Base-by-base conservation (phyloP, 2,113 vertebrate genomes). In the Callionymus lyra region DNA sequence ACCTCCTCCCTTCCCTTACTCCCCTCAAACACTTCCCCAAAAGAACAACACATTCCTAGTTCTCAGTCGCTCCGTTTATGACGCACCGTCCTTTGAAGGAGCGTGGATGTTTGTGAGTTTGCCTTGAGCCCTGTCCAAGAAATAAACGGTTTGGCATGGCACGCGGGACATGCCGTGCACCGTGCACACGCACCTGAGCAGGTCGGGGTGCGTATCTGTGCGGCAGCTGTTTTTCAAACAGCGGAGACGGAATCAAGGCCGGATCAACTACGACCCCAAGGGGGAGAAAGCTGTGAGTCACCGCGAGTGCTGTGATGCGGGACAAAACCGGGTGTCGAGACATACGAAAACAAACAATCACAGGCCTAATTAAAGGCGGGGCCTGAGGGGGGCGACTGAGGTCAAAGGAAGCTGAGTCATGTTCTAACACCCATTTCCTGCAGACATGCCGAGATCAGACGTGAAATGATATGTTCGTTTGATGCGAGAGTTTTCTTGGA, bases 261-360 rank as follows among this genome's bases (percentile, higher is more conserved):
- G n/a, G 18, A 6, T n/a, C 6, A n/a, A 13, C n/a, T 27, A 18
- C 18, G 9, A 6, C 31, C 13, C 16, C 13, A 59, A 74, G 71
- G 76, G 77, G 72, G 60, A 77, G 74, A 82, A 68, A 67, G 68
- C 58, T 32, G 38, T 82, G 80, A 82, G 59, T 82, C 82, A 84
- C 41, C 31, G 32, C 12, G 39, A 65, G 61, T 47, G 21, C 47
- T 37, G 42, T 63, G 74, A 73, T 72, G 46, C 21, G 38, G 48
- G 32, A 47, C 13, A 48, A 38, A n/a, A 39, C 41, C 34, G 39
- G 37, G 42, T 31, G 32, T 40, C 32, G 17, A 48, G 59, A 53
- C 42, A 21, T 58, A 37, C 50, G 72, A 56, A 65, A 74, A 68
- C 41, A 71, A 77, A 72, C 33, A 15, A 55, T 46, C 60, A 51